Base-by-base conservation (phyloP, 2,797 vertebrate genomes). In the Chrosomus eos region DNA sequence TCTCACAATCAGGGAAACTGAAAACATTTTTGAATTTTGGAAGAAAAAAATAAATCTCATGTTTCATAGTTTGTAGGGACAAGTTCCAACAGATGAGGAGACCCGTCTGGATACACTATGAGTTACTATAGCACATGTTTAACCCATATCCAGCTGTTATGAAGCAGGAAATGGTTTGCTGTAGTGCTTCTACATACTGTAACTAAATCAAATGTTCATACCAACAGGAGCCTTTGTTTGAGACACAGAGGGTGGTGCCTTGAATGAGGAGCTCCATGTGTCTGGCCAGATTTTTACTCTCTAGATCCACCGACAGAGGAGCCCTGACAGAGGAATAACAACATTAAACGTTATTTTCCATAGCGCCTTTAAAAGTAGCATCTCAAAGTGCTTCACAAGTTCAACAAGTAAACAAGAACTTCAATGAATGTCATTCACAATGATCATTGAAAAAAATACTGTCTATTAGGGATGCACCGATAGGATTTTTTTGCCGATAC, bases 201-300 rank as follows among this genome's bases (percentile, higher is more conserved):
- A 14, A 40, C 14, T 23, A 21, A 19, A 40, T 85, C 23, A 84
- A 48, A 51, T n/a, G 23, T 33, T 23, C 95, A 94, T 93, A 99
- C 98, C 97, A 97, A 95, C 97, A 99, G 89, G 95, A 93, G 28
- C 98, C 98, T 88, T 93, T 98, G 91, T 96, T 98, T 83, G 88
- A 95, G 80, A 99, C 85, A 21, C 93, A 95, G 31, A 99, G 73
- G 1, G 26, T 90, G 19, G 97, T 97, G 70, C 97, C 97, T 81
- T 96, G 96, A 86, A 99, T 86, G 7, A 93, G 40, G 7, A 87
- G 91, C 23, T 94, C 88, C 64, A 99, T 86, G 80, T 97, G 94
- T 90, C 89, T 92, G 77, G 94, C 95, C 86, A 99, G 92, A 78
- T 96, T 51, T 90, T 94, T 97, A 77, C 95, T 94, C 90, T 91